Percentiles rank a stretch among this genome's conserved stretches.
Conservation (phyloP, 2,113 vertebrate species). For the Pangasianodon hypophthalmus region DNA sequence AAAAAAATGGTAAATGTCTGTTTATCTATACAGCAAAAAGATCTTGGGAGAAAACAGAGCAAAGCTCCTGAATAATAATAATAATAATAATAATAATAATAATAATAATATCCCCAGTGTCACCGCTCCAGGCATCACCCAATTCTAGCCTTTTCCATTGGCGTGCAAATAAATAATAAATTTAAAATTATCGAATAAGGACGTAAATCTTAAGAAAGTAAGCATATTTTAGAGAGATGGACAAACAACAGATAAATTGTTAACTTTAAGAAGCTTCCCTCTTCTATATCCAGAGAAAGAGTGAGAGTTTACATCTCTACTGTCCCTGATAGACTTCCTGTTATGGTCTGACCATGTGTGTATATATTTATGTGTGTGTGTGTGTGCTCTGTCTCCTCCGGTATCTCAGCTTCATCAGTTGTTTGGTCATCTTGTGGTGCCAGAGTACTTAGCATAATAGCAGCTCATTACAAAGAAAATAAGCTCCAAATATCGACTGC, state of each 20-base stretch:
- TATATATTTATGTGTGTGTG: not conserved
- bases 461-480: conserved; percentile 29
- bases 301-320: conserved; percentile 5
- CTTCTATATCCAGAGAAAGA: not conserved
- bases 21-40: not conserved
- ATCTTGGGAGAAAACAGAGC: not conserved
- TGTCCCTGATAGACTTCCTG: conserved; percentile 19
- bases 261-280: not conserved
- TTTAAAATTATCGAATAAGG: too few relatives aligned
- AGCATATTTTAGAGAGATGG: not conserved
- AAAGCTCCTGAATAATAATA: not conserved
- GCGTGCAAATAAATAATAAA: too few relatives aligned
- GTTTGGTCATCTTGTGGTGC: conserved; percentile 4
- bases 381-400: not conserved
- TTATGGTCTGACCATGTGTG: not conserved
- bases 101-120: not conserved
- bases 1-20: too few relatives aligned
- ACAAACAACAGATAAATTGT: not conserved
- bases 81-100: not conserved
- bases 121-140: not conserved
- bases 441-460: conserved; percentile 4
- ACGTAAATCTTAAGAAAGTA: too few relatives aligned
- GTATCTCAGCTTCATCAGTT: conserved; percentile 20
- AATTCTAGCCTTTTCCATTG: not conserved
- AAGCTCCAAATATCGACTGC: not conserved